Conservation (phyloP, 2,888 invertebrate species). For the Drosophila subquinaria region DNA sequence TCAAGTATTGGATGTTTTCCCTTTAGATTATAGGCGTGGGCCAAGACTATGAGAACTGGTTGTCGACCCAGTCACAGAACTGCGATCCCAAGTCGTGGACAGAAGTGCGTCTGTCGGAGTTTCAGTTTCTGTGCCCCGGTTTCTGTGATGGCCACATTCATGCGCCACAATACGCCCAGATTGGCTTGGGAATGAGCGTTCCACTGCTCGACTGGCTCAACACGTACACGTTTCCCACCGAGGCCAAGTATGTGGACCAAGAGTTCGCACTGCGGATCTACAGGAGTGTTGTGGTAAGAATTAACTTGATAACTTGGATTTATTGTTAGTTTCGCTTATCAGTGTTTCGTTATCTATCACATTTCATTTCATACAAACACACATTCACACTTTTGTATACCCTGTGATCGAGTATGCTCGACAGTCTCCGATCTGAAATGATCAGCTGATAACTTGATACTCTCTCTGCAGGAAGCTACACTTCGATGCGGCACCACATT, state of each 20-base stretch:
- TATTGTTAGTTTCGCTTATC: constrained; percentile 40
- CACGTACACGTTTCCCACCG: constrained; percentile 94
- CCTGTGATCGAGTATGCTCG: too few relatives aligned
- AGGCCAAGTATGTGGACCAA: constrained; percentile 89
- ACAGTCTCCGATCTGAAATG: too few relatives aligned
- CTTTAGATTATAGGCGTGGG: constrained; percentile 86
- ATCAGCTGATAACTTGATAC: too few relatives aligned
- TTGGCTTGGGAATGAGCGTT: constrained; percentile 92
- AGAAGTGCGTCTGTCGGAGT: constrained; percentile 77
- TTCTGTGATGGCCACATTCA: constrained; percentile 96
- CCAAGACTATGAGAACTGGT: constrained; percentile 74
- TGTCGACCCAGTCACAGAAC: constrained; percentile 12
- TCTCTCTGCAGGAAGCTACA: constrained; percentile 88
- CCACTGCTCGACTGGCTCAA: constrained; percentile 94
- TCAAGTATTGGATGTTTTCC: background rate
- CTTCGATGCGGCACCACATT: constrained; percentile 94
- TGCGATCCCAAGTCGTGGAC: constrained; percentile 16
- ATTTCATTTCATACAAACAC: constrained; percentile 5
- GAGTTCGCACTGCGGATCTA: constrained; percentile 91
- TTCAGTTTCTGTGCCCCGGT: constrained; percentile 93
- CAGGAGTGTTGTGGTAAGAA: constrained; percentile 91
- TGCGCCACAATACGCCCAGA: constrained; percentile 95
- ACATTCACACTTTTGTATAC: background rate
- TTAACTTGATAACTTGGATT: constrained; percentile 9
- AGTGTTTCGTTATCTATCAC: background rate